Evolutionary conservation across 2,888 invertebrate species (phyloP).

Genomic region (Thelaira solivaga): DNA sequence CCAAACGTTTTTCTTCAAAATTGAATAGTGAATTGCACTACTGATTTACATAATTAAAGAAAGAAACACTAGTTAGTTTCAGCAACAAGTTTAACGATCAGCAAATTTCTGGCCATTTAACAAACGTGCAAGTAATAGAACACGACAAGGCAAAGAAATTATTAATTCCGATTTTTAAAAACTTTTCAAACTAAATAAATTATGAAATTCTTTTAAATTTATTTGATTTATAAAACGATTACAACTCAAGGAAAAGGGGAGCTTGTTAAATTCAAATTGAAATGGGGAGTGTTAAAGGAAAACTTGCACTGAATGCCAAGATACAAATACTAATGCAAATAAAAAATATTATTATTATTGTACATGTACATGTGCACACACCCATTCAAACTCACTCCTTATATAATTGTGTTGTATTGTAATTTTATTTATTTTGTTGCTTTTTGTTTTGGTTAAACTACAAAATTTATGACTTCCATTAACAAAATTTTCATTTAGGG

Average conservation of each 20-base stretch:
- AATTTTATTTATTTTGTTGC: too few species aligned
- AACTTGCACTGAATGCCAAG: not conserved
- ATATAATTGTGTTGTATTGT: not conserved
- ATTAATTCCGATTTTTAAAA: too few species aligned
- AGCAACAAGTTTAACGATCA: too few species aligned
- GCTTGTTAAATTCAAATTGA: not conserved
- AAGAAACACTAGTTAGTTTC: too few species aligned
- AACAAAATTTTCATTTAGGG: conserved; percentile 53
- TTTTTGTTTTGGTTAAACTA: conserved; percentile 26
- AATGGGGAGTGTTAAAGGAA: conserved; percentile 3
- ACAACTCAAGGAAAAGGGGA: not conserved
- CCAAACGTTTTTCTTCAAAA: too few species aligned
- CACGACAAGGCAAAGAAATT: too few species aligned
- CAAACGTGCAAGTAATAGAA: too few species aligned
- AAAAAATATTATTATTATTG: not conserved
- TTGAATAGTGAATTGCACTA: too few species aligned
- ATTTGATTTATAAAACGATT: conserved; percentile 10
- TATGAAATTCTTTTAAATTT: conserved; percentile 5
- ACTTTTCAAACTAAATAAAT: not conserved
- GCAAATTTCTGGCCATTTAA: too few species aligned
- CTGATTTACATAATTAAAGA: too few species aligned
- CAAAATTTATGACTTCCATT: conserved; percentile 59
- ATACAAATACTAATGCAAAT: not conserved
- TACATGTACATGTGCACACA: not conserved
- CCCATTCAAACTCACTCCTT: not conserved